Evolutionary conservation across 2,797 vertebrate species (phyloP).

Genomic region (Etheostoma nigrum): DNA sequence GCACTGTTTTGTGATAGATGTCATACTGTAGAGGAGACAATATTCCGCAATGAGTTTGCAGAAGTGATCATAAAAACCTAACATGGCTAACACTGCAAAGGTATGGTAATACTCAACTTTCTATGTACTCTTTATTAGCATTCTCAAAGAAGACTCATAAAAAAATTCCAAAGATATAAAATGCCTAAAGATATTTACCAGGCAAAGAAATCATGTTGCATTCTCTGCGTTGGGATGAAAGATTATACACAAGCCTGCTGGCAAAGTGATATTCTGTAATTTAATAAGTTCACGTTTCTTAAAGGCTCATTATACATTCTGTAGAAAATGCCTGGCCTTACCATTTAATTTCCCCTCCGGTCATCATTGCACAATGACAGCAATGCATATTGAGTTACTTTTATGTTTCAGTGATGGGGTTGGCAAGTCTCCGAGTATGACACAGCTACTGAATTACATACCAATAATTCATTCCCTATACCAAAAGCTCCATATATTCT

Average conservation of each 20-base stretch:
- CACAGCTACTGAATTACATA: conserved; percentile 1
- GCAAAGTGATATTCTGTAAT: conserved; percentile 39
- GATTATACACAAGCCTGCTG: conserved; percentile 33
- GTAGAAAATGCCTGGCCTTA: conserved; percentile 39
- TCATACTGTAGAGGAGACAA: conserved; percentile 3
- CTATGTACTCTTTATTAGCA: not conserved
- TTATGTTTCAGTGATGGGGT: conserved; percentile 29
- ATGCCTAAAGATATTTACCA: not conserved
- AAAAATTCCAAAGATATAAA: not conserved
- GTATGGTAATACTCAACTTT: not conserved
- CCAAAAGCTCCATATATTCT: not conserved
- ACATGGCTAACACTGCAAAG: not conserved
- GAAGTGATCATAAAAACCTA: conserved; percentile 8
- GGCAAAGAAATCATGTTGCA: not conserved
- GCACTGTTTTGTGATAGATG: conserved; percentile 32
- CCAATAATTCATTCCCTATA: conserved; percentile 18
- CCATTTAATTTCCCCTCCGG: conserved; percentile 49
- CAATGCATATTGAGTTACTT: conserved; percentile 38
- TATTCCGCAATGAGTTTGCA: conserved; percentile 9
- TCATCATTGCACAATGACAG: conserved; percentile 45
- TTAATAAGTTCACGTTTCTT: conserved; percentile 53
- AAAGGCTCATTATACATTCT: conserved; percentile 31
- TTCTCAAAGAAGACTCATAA: not conserved
- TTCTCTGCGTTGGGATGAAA: conserved; percentile 11
- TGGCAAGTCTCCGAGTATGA: conserved; percentile 32